Percentiles rank a stretch among this genome's conserved stretches.
Conservation (phyloP, 92 coral and sea anemone species). For the Galaxea fascicularis region DNA sequence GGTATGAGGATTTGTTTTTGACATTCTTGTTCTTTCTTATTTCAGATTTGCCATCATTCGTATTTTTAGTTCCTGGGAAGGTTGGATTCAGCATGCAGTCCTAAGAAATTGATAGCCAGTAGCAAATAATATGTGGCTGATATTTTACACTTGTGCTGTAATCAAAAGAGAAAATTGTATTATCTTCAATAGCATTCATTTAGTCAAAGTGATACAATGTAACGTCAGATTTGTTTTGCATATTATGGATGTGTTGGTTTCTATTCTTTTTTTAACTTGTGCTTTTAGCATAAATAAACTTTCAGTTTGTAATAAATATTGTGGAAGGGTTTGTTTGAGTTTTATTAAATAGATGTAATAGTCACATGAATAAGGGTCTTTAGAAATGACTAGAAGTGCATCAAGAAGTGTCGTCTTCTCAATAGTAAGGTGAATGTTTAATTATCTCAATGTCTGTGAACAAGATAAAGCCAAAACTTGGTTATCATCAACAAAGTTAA, state of each 20-base stretch:
- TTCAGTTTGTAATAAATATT: no score
- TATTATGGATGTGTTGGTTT: background rate
- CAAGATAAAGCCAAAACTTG: no score
- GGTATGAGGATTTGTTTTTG: background rate
- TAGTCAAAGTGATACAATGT: background rate
- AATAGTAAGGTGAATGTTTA: no score
- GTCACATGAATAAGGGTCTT: no score
- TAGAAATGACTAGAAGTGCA: no score
- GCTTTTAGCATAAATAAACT: background rate
- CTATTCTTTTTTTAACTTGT: background rate
- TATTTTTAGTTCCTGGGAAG: background rate
- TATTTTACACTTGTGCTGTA: background rate
- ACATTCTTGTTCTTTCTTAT: background rate
- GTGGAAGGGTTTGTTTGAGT: no score
- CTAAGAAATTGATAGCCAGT: background rate
- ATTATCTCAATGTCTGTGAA: no score
- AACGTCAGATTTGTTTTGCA: background rate
- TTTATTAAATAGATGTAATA: no score
- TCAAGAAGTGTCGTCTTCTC: no score
- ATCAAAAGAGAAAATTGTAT: background rate
- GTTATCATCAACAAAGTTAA: no score
- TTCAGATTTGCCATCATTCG: slow-evolving; percentile 21
- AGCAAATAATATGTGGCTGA: background rate
- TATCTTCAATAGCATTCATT: background rate
- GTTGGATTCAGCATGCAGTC: background rate